A percentile compares a stretch with the other conserved stretches of the same genome.
Evolutionary conservation across 1,140 invertebrate genomes (phyloP).

Genomic region (Drosophila littoralis): DNA sequence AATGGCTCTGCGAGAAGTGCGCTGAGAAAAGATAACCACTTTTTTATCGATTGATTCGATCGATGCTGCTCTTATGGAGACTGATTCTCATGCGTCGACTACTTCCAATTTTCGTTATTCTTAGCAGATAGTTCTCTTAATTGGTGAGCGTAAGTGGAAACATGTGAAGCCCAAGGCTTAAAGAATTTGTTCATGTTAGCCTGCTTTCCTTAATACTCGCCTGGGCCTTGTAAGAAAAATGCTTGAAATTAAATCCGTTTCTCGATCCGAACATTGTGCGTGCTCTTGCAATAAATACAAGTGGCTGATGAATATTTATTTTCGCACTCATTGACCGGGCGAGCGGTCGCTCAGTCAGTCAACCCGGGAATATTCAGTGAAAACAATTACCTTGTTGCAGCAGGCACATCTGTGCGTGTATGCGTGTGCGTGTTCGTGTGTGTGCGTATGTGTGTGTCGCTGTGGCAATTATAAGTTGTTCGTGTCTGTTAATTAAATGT

Average conservation of each 20-base stretch:
- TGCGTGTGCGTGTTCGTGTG: constrained; percentile 17
- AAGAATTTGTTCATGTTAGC: neutral
- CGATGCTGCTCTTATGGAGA: no score
- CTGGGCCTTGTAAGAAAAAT: neutral
- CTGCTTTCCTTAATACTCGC: neutral
- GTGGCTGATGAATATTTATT: constrained; percentile 70
- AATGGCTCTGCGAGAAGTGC: no score
- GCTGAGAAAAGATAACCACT: no score
- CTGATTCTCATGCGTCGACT: no score
- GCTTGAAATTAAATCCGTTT: constrained; percentile 12
- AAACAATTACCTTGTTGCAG: constrained; percentile 71
- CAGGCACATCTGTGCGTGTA: constrained; percentile 29
- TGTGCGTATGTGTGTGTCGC: constrained; percentile 26
- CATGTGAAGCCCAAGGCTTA: no score
- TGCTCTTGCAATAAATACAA: constrained; percentile 66
- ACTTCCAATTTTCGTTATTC: no score
- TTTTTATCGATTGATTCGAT: no score
- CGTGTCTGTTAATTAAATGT: constrained; percentile 83
- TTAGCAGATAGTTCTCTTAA: no score
- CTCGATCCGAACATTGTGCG: constrained; percentile 21
- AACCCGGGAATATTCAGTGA: constrained; percentile 20
- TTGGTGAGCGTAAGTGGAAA: no score
- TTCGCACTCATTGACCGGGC: constrained; percentile 41
- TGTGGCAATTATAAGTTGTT: constrained; percentile 76
- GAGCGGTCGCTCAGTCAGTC: constrained; percentile 26